Conservation (phyloP, 2,113 vertebrate species). For the Oenanthe oenanthe region DNA sequence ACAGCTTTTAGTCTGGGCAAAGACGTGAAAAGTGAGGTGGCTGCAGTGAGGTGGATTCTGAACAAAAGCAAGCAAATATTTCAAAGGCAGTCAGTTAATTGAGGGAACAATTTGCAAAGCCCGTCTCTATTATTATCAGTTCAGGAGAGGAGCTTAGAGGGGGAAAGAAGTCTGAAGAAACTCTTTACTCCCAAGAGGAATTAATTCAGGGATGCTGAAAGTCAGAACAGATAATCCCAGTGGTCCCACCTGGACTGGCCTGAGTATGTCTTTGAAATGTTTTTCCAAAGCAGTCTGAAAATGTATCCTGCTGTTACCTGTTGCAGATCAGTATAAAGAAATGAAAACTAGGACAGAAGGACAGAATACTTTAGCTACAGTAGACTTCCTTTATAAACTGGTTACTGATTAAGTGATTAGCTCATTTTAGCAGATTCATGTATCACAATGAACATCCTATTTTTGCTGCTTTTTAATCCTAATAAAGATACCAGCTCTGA, state of each 20-base stretch:
- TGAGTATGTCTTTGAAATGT: neutral
- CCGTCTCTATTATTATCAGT: neutral
- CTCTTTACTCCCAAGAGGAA: neutral
- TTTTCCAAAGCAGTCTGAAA: neutral
- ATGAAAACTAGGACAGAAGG: neutral
- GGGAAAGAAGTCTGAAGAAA: neutral
- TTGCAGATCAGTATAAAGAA: neutral
- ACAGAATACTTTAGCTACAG: neutral
- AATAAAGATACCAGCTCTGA: neutral
- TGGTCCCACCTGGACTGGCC: neutral
- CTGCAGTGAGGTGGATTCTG: neutral
- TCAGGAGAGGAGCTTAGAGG: neutral
- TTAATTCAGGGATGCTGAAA: neutral
- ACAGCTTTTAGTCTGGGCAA: neutral
- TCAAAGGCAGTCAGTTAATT: neutral
- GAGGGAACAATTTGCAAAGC: neutral
- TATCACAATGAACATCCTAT: neutral
- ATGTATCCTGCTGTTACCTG: neutral
- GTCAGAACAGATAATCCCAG: neutral
- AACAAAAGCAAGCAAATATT: neutral
- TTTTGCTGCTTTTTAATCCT: constrained; percentile 16
- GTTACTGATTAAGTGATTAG: neutral
- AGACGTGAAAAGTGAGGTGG: neutral
- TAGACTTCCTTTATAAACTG: neutral
- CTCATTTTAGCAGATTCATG: neutral